phyloP scores from a whole-genome alignment of 2,113 vertebrate species.

The Ptychochromis oligacanthus region DNA sequence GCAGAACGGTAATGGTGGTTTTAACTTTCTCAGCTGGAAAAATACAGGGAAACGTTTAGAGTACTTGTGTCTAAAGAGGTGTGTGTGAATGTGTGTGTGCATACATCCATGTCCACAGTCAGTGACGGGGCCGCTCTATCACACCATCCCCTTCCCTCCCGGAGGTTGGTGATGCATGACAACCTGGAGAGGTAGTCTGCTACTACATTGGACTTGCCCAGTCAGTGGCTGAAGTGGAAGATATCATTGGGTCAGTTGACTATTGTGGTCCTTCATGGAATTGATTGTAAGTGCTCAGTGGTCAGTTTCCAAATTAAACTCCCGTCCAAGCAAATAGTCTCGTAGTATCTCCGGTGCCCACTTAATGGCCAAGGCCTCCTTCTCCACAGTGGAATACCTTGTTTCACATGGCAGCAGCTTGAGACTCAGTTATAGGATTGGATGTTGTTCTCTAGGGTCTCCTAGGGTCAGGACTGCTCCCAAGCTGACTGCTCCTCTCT shows the following conservation, averaged over 20 bases:
- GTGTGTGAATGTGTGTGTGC: too few species aligned
- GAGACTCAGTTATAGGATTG: not conserved
- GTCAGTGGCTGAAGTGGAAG: not conserved
- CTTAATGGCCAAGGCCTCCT: not conserved
- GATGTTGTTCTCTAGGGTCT: not conserved
- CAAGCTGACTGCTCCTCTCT: not conserved
- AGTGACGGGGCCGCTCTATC: not conserved
- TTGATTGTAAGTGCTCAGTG: not conserved
- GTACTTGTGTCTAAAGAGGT: too few species aligned
- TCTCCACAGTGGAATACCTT: not conserved
- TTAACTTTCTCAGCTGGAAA: too few species aligned
- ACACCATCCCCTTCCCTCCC: not conserved
- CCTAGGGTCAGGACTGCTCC: not conserved
- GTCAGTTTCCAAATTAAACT: not conserved
- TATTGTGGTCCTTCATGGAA: accelerated
- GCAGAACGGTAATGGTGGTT: too few species aligned
- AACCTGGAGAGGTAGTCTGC: not conserved
- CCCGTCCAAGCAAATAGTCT: not conserved
- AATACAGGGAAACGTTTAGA: too few species aligned
- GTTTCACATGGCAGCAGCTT: not conserved
- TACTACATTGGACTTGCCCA: not conserved
- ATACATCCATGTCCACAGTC: not conserved
- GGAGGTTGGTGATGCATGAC: not conserved
- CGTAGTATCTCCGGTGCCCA: not conserved
- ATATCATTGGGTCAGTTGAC: not conserved